phyloP scores from a whole-genome alignment of 2,888 invertebrate species.

The Ophioninae sp. region DNA sequence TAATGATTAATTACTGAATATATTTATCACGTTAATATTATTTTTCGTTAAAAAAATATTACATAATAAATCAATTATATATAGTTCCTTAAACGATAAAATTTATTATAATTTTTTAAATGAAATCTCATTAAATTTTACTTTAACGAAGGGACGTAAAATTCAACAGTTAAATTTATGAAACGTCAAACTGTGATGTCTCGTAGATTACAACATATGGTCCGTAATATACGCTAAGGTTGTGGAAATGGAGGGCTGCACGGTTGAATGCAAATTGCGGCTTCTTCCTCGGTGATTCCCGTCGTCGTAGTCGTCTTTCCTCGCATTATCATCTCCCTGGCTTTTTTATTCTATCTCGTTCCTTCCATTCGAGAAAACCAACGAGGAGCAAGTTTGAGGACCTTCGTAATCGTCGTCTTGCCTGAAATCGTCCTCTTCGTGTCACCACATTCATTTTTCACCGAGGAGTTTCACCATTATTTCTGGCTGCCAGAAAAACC shows the following conservation, averaged over 20 bases:
- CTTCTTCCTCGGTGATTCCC: constrained; percentile 9
- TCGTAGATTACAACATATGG: constrained; percentile 1
- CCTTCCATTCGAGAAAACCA: constrained; percentile 24
- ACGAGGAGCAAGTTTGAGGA: constrained; percentile 24
- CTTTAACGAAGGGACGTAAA: not conserved
- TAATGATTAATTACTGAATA: too few species aligned
- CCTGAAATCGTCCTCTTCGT: not conserved
- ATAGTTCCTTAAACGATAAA: too few species aligned
- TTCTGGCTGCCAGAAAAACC: not conserved
- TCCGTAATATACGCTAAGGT: constrained; percentile 4
- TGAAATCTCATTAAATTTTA: not conserved
- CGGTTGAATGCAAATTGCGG: constrained; percentile 32
- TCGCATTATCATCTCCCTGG: constrained; percentile 4
- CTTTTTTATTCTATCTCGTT: constrained; percentile 14
- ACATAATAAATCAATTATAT: too few species aligned
- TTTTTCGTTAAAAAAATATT: too few species aligned
- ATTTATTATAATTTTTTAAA: not conserved
- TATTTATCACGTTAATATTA: too few species aligned
- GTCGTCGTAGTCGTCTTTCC: not conserved
- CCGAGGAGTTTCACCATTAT: constrained; percentile 13
- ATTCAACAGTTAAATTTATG: not conserved
- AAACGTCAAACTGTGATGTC: not conserved
- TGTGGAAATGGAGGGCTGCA: constrained; percentile 10
- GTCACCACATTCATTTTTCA: constrained; percentile 38
- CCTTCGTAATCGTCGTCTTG: constrained; percentile 10